Conservation (phyloP, 2,113 vertebrate genomes). For the Carassius carassius region DNA sequence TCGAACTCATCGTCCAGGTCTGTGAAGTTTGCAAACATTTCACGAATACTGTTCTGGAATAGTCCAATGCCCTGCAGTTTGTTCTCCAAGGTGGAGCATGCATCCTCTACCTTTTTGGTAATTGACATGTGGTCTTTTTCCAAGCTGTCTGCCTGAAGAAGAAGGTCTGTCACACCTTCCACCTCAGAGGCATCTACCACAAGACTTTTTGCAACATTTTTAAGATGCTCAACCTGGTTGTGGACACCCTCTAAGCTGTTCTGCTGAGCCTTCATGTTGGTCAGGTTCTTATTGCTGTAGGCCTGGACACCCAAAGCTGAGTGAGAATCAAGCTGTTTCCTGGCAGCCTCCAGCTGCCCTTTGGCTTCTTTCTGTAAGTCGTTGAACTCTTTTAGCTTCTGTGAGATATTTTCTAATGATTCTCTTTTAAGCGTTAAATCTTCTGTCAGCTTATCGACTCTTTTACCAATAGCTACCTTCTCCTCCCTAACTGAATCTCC, state of each 20-base stretch:
- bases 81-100: conserved; percentile 84
- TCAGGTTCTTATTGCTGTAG: conserved; percentile 88
- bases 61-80: conserved; percentile 95
- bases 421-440: conserved; percentile 83
- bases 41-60: conserved; percentile 93
- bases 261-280: conserved; percentile 90
- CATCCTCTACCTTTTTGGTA: conserved; percentile 81
- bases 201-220: conserved; percentile 82
- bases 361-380: conserved; percentile 83
- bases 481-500: conserved; percentile 81
- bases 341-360: conserved; percentile 80
- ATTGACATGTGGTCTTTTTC: conserved; percentile 79
- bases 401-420: conserved; percentile 83
- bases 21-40: conserved; percentile 92
- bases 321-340: conserved; percentile 82
- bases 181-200: conserved; percentile 84
- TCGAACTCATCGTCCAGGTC: conserved; percentile 97
- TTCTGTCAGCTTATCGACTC: conserved; percentile 80
- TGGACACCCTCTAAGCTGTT: conserved; percentile 83
- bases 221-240: conserved; percentile 81
- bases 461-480: conserved; percentile 74
- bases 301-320: conserved; percentile 84
- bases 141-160: conserved; percentile 83
- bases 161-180: conserved; percentile 85
- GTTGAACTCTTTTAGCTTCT: conserved; percentile 88